Base-by-base conservation (phyloP, 2,797 vertebrate genomes). In the Tapirus indicus region DNA sequence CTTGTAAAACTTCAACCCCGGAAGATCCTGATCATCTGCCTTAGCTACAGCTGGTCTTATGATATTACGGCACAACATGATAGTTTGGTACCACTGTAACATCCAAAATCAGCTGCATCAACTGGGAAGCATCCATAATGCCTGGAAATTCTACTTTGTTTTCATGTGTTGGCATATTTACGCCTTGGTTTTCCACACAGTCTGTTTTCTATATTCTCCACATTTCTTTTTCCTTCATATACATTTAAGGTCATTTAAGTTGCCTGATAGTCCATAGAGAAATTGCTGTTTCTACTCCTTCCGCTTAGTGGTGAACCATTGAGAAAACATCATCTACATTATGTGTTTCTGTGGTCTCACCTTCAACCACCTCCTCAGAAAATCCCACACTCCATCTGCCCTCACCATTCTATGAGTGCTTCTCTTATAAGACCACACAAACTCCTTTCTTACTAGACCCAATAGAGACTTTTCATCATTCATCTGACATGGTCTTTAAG, bases 351-450 rank as follows among this genome's bases (percentile, higher is more conserved):
- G 14, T 44, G 41, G 32, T 17, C 93, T 95, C 79, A 35, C 2
- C 38, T 38, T 38, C 38, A 38, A 38, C 38, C 38, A 38, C 38
- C 23, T 80, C 64, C 92, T 58, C 32, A 60, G 35, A 38, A 25
- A 10, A 21, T n/a, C 32, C 20, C 6, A 44, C 75, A 79, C 35
- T 54, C 58, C 18, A n/a, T n/a, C 35, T 60, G 71, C 16, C 27
- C 23, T 92, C 58, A 94, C 44, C 66, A 72, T 95, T 97, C 92
- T 44, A n/a, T 9, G 38, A 11, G 27, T 54, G 16, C n/a, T 82
- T 71, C 38, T 38, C n/a, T 60, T 60, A 29, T 58, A 49, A 88
- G 85, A 91, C 95, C 96, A 97, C 85, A 97, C 95, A 93, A 94
- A 47, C 21, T 68, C 62, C 79, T 88, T 88, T 97, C 80, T 97